Evolutionary conservation across 2,797 vertebrate species (phyloP).

Genomic region (Brotula barbata): DNA sequence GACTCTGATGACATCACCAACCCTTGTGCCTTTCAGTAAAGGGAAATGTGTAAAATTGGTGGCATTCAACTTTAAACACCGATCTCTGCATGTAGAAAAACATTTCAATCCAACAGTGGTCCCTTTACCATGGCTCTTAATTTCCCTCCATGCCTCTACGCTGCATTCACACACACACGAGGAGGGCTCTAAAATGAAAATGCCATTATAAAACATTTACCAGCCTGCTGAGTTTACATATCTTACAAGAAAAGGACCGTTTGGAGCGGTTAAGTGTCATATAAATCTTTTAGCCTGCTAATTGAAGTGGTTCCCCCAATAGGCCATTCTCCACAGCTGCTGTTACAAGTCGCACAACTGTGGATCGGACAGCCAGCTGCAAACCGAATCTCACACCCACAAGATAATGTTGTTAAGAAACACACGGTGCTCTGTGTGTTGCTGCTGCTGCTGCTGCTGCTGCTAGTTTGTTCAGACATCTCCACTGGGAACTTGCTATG

Average conservation of each 20-base stretch:
- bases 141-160: not conserved
- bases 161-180: constrained; percentile 25
- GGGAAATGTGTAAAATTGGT: too few relatives aligned
- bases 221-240: constrained; percentile 66
- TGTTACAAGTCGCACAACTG: constrained; percentile 58
- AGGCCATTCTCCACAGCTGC: constrained; percentile 61
- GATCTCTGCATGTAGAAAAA: not conserved
- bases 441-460: constrained; percentile 53
- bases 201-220: constrained; percentile 69
- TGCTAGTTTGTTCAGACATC: constrained; percentile 58
- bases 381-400: constrained; percentile 58
- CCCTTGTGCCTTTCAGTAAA: too few relatives aligned
- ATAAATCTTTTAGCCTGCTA: constrained; percentile 69
- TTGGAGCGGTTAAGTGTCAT: constrained; percentile 65
- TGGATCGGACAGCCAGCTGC: constrained; percentile 58
- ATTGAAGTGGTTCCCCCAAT: constrained; percentile 66
- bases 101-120: constrained; percentile 9
- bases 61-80: too few relatives aligned
- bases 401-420: constrained; percentile 56
- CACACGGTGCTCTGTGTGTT: constrained; percentile 52
- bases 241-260: constrained; percentile 63
- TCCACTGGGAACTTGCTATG: constrained; percentile 51
- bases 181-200: constrained; percentile 57
- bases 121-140: constrained; percentile 25
- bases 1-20: too few relatives aligned